Percentiles rank a stretch among this genome's conserved stretches.
Evolutionary conservation across 2,888 invertebrate genomes (phyloP).

Genomic region (Cephus pulcher): DNA sequence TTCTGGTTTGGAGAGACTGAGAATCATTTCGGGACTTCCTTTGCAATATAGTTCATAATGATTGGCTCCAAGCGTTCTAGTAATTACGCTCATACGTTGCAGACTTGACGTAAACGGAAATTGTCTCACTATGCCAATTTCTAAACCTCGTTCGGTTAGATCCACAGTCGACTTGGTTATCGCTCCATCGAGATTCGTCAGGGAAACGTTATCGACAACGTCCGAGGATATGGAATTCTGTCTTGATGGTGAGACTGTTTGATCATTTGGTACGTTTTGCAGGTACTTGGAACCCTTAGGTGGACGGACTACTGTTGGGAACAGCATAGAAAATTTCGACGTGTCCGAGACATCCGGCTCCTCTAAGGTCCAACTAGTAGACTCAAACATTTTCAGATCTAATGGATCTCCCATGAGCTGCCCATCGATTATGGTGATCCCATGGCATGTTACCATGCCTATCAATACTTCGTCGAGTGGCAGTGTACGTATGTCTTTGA

Average conservation of each 20-base stretch:
- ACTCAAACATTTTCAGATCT: conserved; percentile 97
- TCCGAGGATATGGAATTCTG: conserved; percentile 55
- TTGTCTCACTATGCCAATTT: conserved; percentile 87
- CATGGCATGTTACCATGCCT: conserved; percentile 94
- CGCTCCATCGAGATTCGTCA: conserved; percentile 47
- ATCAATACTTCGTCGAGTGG: conserved; percentile 72
- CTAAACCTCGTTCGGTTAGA: conserved; percentile 63
- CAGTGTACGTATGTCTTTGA: conserved; percentile 68
- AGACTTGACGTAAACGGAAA: conserved; percentile 89
- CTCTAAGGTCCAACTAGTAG: conserved; percentile 91
- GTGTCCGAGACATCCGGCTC: conserved; percentile 88
- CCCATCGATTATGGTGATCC: conserved; percentile 89
- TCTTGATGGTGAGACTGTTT: conserved; percentile 35
- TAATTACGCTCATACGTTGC: conserved; percentile 92
- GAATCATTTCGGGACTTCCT: conserved; percentile 93
- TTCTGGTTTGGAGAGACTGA: conserved; percentile 80
- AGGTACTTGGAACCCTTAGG: conserved; percentile 44
- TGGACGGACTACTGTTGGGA: conserved; percentile 87
- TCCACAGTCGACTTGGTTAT: conserved; percentile 48
- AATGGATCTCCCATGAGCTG: conserved; percentile 93
- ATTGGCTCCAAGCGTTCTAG: conserved; percentile 78
- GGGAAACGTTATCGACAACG: conserved; percentile 48
- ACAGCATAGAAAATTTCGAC: conserved; percentile 86
- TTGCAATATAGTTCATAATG: conserved; percentile 88
- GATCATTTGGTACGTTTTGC: conserved; percentile 4